Conservation (phyloP, 2,113 vertebrate species). For the Amblyopsis rosae region DNA sequence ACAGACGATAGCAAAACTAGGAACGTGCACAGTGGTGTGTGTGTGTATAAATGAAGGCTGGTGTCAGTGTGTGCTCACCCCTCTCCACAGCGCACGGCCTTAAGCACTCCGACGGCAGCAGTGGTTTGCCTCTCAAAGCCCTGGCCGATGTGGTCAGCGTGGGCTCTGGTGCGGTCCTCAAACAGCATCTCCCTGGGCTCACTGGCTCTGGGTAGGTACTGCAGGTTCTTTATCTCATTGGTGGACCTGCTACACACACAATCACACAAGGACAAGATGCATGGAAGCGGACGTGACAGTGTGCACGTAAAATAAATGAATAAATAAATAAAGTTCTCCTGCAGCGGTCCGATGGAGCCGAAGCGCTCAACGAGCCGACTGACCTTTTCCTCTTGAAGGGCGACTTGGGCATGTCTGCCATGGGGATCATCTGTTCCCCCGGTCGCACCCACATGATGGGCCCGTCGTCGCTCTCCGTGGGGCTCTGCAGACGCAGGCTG, state of each 20-base stretch:
- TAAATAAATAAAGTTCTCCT: neutral
- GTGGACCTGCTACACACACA: conserved; percentile 83
- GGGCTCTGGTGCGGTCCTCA: conserved; percentile 96
- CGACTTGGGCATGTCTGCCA: conserved; percentile 75
- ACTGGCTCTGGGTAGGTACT: conserved; percentile 97
- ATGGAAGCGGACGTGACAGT: neutral
- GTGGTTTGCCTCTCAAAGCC: conserved; percentile 97
- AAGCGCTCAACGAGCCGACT: neutral
- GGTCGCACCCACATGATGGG: conserved; percentile 77
- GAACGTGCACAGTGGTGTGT: neutral
- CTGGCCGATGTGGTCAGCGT: conserved; percentile 98
- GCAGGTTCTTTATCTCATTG: conserved; percentile 99
- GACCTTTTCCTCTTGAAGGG: conserved; percentile 75
- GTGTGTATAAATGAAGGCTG: neutral
- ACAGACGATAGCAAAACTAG: neutral
- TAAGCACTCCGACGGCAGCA: conserved; percentile 95
- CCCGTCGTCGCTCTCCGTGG: conserved; percentile 72
- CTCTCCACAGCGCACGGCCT: conserved; percentile 95
- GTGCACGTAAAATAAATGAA: neutral
- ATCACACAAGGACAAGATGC: conserved; percentile 8
- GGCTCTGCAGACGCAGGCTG: conserved; percentile 70
- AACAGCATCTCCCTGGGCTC: conserved; percentile 98
- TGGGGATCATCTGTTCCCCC: conserved; percentile 73
- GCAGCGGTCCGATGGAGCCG: neutral
- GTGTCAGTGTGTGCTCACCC: conserved; percentile 76